Percentiles rank a stretch among this genome's conserved stretches.
Conservation (phyloP, 2,113 vertebrate species). For the Cyprinus carpio region DNA sequence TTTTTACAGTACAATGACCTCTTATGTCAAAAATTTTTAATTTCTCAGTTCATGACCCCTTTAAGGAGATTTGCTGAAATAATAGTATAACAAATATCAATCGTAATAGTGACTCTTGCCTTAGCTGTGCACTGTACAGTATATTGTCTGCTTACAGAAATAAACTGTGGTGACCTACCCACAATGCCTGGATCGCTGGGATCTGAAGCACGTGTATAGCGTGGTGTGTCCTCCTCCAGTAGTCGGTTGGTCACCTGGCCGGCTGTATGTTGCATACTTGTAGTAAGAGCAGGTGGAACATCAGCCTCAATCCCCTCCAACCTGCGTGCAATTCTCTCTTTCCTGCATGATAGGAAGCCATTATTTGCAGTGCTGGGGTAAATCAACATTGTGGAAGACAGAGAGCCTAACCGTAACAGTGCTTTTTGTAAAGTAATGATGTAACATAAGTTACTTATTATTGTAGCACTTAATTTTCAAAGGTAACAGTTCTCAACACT, state of each 20-base stretch:
- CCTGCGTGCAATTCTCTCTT: slow-evolving; percentile 93
- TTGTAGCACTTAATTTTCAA: not conserved
- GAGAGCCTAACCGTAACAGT: not conserved
- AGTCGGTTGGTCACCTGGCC: slow-evolving; percentile 89
- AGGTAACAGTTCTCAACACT: not conserved
- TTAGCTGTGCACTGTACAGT: not conserved
- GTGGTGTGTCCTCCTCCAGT: slow-evolving; percentile 90
- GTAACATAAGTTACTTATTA: not conserved
- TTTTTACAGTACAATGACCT: no score
- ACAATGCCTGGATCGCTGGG: slow-evolving; percentile 82
- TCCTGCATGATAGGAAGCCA: slow-evolving; percentile 71
- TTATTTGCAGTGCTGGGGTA: not conserved
- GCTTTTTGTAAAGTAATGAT: not conserved
- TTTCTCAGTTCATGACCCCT: no score
- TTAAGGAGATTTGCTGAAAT: not conserved
- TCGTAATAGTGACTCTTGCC: not conserved
- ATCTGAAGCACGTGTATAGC: slow-evolving; percentile 92
- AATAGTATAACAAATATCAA: not conserved
- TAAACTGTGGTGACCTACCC: slow-evolving; percentile 72
- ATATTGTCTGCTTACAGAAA: not conserved
- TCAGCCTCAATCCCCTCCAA: slow-evolving; percentile 93
- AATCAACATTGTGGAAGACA: not conserved
- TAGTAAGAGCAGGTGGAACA: slow-evolving; percentile 83
- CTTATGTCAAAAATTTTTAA: no score
- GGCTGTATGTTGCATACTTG: slow-evolving; percentile 71